Evolutionary conservation across 2,113 vertebrate species (phyloP), one percentile per base, ranked within the genome.

Genomic region (Cyprinodon variegatus): DNA sequence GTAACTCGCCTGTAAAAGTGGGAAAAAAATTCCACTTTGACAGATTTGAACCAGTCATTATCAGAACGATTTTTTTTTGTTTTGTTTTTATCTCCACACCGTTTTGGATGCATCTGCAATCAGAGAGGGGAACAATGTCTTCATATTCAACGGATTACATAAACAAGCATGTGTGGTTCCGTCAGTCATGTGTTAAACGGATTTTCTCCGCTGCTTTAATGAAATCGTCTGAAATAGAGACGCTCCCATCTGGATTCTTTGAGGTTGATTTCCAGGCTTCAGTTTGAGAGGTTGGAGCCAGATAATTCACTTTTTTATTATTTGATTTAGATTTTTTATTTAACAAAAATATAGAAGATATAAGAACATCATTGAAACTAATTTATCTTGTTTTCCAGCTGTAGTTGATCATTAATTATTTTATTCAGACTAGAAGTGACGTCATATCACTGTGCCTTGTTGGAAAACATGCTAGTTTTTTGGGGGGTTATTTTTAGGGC

Each of bases 151-250:
- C 64, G 0, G 36, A 37, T 83, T 76, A 77, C 50, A 20, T 53
- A 48, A 48, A 68, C 9, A 20, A 60, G 63, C 20, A 12, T 78
- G 70, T 65, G 70, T 53, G 65, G 48, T 1, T 62, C 68, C 22
- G 71, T 71, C 82, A 61, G 46, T 67, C 68, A 38, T 67, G 62
- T 40, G 5, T 43, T 53, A 20, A 68, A 46, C 57, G 3, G 59
- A 22, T 82, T 77, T 78, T 79, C 65, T 68, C 84, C 70, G 65
- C 59, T 73, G 57, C 68, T 79, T 67, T 68, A 57, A 63, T 70
- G 22, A 76, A 4, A 14, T 1, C 14, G 57, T 63, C 72, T 50
- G 39, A 15, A 36, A 61, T 61, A 40, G 41, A 11, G 57, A 40
- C 22, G 72, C 63, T 4, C 41, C 41, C 41, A 41, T 41, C 41